Conservation (phyloP, 1,140 invertebrate genomes). For the Hyposmocoma kahamanoa region DNA sequence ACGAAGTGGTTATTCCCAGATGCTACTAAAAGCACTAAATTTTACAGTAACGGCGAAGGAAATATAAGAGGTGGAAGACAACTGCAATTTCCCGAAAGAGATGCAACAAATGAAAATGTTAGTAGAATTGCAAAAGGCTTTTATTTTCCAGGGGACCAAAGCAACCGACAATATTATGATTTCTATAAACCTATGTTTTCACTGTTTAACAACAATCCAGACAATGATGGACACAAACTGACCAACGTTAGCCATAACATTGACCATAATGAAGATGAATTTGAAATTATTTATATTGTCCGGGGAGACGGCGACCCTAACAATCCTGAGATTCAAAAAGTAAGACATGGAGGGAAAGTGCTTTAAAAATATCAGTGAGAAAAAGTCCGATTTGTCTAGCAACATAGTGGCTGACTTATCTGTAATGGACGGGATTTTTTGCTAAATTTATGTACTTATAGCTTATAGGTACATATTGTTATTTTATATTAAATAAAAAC, state of each 20-base stretch:
- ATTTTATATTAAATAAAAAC: too few species aligned
- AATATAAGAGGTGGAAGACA: slow-evolving; percentile 26
- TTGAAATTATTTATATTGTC: slow-evolving; percentile 45
- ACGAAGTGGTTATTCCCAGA: slow-evolving; percentile 38
- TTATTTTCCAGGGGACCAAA: slow-evolving; percentile 25
- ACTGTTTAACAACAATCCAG: neutral
- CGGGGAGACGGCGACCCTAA: slow-evolving; percentile 58
- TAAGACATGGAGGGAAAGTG: slow-evolving; percentile 38
- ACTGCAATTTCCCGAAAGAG: slow-evolving; percentile 34
- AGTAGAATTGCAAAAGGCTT: slow-evolving; percentile 15
- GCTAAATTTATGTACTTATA: too few species aligned
- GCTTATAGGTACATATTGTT: too few species aligned
- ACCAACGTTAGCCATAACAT: neutral
- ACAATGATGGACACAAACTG: neutral
- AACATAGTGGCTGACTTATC: too few species aligned
- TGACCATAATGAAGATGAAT: slow-evolving; percentile 16
- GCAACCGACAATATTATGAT: neutral
- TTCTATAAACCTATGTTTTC: too few species aligned
- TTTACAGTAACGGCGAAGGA: slow-evolving; percentile 7
- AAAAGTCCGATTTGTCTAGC: too few species aligned
- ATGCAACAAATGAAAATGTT: slow-evolving; percentile 8
- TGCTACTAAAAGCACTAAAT: neutral
- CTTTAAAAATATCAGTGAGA: neutral
- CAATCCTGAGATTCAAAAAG: slow-evolving; percentile 48
- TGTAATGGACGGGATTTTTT: too few species aligned